phyloP scores from a whole-genome alignment of 2,888 invertebrate genomes.

The Drosophila peninsularis region DNA sequence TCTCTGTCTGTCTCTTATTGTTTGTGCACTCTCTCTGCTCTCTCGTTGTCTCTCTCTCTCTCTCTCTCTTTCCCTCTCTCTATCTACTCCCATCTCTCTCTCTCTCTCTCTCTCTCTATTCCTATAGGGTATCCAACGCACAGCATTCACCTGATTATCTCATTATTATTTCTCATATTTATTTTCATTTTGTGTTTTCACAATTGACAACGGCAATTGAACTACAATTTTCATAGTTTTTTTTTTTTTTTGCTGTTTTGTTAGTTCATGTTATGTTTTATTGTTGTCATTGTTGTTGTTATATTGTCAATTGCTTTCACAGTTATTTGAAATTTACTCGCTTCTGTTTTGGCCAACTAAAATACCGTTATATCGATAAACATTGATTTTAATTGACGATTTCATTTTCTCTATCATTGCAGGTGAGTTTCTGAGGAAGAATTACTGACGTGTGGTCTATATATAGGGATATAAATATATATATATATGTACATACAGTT shows the following conservation, averaged over 20 bases:
- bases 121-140: background rate
- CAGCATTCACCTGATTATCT: background rate
- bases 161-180: background rate
- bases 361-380: constrained; percentile 23
- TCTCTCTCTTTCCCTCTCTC: no score
- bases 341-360: background rate
- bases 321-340: constrained; percentile 32
- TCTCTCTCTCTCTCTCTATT: background rate
- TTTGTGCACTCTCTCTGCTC: no score
- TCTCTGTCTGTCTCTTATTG: background rate
- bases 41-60: background rate
- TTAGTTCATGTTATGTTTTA: constrained; percentile 21
- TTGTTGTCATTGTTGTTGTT: constrained; percentile 4
- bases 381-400: constrained; percentile 42
- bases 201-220: constrained; percentile 47
- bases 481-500: background rate
- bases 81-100: background rate
- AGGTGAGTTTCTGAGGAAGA: constrained; percentile 43
- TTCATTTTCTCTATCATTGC: constrained; percentile 38
- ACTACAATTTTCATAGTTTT: constrained; percentile 41
- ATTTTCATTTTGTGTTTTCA: constrained; percentile 36
- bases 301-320: constrained; percentile 48
- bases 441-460: background rate
- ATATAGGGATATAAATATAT: background rate
- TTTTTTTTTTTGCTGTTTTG: background rate